Evolutionary conservation across 64 coral and sea anemone genomes (phyloP), one percentile per base, ranked within the genome.

Genomic region (Acropora tenuis): DNA sequence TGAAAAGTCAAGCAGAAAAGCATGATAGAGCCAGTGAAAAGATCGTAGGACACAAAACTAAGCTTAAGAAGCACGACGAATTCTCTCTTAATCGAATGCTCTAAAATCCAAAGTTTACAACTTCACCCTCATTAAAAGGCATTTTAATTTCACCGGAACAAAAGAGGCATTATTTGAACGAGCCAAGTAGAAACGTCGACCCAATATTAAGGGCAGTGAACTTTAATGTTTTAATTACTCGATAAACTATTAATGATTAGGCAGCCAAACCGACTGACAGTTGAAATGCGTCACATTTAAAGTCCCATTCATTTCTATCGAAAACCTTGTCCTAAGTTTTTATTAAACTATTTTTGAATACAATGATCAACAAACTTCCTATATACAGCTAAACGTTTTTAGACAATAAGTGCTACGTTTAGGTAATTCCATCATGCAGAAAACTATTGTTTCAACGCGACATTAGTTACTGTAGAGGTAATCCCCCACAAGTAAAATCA

Each of bases 31-130:
- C 16, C 68, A 71, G 5, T 71, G 68, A 71, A 71, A 5, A 15
- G 68, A 71, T 30, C 68, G 68, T 71, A 71, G 68, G 68, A n/a
- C 68, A 71, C 68, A 71, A 30, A 71, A 71, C 52, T 55, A 71
- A 71, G 68, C 19, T n/a, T 71, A 71, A 71, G 68, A 71, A 71
- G 15, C 19, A 71, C 19, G 68, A 20, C 68, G 19, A 2, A 71
- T 30, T 30, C 13, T 71, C 5, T 71, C 19, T 71, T 71, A 71
- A 71, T 71, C 68, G 68, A 30, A 71, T 71, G 68, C 19, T 71
- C 68, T 71, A 71, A 30, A 71, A 71, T 71, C 68, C 68, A 71
- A 71, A 71, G 5, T 71, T 40, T 11, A 71, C 15, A 71, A 71
- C 68, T 71, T 8, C 8, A 71, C 68, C 68, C 68, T 71, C 68